Base-by-base conservation (phyloP, 2,113 vertebrate genomes). In the Diadophis punctatus region DNA sequence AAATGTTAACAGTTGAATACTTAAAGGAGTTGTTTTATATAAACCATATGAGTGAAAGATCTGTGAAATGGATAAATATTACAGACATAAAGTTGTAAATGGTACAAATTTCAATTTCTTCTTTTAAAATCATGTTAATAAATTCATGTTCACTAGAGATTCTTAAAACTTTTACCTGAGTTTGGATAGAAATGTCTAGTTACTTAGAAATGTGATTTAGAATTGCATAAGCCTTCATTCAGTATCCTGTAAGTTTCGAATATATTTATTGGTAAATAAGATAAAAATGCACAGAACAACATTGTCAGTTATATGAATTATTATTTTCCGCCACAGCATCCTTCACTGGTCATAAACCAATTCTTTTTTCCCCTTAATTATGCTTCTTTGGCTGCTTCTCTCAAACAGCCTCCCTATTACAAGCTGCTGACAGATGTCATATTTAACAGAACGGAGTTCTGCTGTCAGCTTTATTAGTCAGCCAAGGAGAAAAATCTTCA, bases 1-100 rank as follows among this genome's bases (percentile, higher is more conserved):
- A 95, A 95, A 93, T 93, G 39, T 48, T 92, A 95, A 92, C 92
- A 93, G 93, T 93, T 93, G 92, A 27, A 80, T 94, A 92, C 85
- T 74, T 80, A 91, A 1, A 87, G 93, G 93, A 91, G 87, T 0
- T 90, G 92, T 52, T 86, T 56, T 90, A 90, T 49, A 86, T 11
- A 90, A 89, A 68, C 14, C 63, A 34, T 68, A 68, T 87, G 93
- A 68, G 56, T 92, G 92, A 80, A 96, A 52, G 52, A 88, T 91
- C 0, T 89, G 3, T 89, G 49, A 90, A 92, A 39, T 94, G 25
- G 95, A 94, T n/a, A 56, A 95, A 96, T 89, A 93, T 16, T 89
- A 80, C 74, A 74, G 93, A 23, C 89, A 7, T 60, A 93, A 43
- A 46, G 58, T 93, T 94, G 56, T 49, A 55, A 86, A 88, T 91